Evolutionary conservation across 1,140 invertebrate species (phyloP).

Genomic region (Musca vetustissima): DNA sequence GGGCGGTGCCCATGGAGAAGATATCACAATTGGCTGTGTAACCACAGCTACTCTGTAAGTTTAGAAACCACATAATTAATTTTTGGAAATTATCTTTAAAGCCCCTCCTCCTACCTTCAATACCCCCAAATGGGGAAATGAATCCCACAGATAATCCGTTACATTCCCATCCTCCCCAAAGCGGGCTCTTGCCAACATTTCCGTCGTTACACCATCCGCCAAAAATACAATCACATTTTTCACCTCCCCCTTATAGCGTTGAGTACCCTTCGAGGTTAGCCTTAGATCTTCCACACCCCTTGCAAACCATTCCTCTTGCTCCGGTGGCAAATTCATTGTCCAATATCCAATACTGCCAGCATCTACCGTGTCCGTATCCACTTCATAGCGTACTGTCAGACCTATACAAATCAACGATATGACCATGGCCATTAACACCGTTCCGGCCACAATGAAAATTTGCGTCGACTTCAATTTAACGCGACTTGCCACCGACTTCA

Average conservation of each 20-base stretch:
- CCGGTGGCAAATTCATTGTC: constrained; percentile 36
- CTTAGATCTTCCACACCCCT: constrained; percentile 42
- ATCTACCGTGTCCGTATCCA: constrained; percentile 42
- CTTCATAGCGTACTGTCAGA: constrained; percentile 44
- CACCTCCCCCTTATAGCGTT: constrained; percentile 2
- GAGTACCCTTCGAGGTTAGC: constrained; percentile 27
- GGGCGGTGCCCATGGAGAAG: constrained; percentile 8
- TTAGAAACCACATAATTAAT: background rate
- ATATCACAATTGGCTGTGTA: constrained; percentile 31
- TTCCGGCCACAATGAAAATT: constrained; percentile 41
- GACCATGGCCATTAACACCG: constrained; percentile 35
- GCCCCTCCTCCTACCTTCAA: constrained; percentile 11
- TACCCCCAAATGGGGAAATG: constrained; percentile 23
- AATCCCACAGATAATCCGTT: constrained; percentile 34
- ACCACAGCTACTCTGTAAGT: constrained; percentile 34
- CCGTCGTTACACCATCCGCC: constrained; percentile 34
- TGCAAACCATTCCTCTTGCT: constrained; percentile 43
- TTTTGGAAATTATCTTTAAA: background rate
- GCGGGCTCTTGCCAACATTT: constrained; percentile 30
- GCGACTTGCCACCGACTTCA: background rate
- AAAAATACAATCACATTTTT: constrained; percentile 35
- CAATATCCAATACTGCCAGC: constrained; percentile 43
- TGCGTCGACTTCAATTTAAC: constrained; percentile 36
- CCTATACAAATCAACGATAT: constrained; percentile 38
- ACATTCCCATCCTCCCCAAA: constrained; percentile 2